These are phyloP conservation scores for Illadopsis cleaveri DNA, from an alignment of 2,113 vertebrate species.

Conservation along the genomic window DNA sequence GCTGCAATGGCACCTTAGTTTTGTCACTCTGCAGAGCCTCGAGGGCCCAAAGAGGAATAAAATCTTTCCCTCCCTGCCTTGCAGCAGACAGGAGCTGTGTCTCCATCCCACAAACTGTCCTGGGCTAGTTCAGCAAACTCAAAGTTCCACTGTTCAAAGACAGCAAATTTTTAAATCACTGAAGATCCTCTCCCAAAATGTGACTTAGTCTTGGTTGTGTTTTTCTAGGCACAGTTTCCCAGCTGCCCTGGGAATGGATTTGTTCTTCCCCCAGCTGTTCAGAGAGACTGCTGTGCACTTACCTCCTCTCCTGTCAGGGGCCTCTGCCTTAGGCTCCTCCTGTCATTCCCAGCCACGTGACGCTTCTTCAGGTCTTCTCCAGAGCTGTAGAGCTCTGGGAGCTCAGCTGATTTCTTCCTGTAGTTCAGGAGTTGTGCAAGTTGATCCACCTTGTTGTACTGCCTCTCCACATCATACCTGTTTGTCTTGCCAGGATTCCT, in stretches of 20 bases:
- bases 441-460: constrained; percentile 79
- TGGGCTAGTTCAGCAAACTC: background rate
- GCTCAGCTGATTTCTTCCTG: constrained; percentile 83
- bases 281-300: background rate
- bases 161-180: background rate
- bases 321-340: constrained; percentile 69
- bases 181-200: background rate
- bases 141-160: background rate
- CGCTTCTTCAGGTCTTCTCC: constrained; percentile 60
- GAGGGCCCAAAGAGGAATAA: background rate
- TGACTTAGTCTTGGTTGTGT: background rate
- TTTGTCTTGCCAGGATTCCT: background rate
- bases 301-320: constrained; percentile 85
- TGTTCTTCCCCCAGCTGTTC: background rate
- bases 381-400: constrained; percentile 75
- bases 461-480: constrained; percentile 61
- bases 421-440: constrained; percentile 84
- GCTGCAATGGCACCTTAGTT: background rate
- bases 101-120: background rate
- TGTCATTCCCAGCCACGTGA: constrained; percentile 12
- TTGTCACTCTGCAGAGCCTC: background rate
- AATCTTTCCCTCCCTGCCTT: background rate
- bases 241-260: background rate
- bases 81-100: background rate
- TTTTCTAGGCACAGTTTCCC: background rate